Percentiles rank a stretch among this genome's conserved stretches.
Conservation (phyloP, 1,140 invertebrate species). For the Daktulosphaira vitifoliae region DNA sequence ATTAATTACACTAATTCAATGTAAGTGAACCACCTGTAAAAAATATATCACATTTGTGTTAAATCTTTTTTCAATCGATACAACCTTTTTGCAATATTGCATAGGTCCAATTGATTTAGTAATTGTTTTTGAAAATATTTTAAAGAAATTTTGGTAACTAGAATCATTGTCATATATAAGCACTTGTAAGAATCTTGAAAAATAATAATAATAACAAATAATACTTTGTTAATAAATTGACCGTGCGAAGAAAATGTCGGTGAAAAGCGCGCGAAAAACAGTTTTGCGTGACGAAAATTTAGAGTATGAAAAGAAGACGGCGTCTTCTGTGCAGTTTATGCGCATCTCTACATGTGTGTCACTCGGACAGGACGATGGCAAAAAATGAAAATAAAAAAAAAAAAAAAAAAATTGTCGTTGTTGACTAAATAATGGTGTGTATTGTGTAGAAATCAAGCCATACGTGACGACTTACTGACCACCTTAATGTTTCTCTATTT, state of each 20-base stretch:
- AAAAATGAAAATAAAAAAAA: neutral
- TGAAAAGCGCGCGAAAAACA: conserved; percentile 12
- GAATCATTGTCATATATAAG: too few relatives aligned
- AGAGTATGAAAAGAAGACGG: neutral
- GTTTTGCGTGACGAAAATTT: conserved; percentile 1
- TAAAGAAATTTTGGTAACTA: too few relatives aligned
- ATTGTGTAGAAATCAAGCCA: conserved; percentile 1
- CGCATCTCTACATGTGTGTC: conserved; percentile 3
- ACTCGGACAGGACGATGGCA: conserved; percentile 2
- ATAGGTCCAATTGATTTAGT: too few relatives aligned
- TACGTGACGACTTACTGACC: neutral
- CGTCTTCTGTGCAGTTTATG: neutral
- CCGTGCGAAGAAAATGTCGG: neutral
- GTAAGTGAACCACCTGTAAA: too few relatives aligned
- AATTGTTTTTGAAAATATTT: too few relatives aligned
- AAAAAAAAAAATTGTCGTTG: neutral
- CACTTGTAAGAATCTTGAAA: too few relatives aligned
- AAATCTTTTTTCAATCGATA: too few relatives aligned
- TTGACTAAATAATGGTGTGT: neutral
- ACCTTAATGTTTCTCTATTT: neutral
- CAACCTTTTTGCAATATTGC: too few relatives aligned
- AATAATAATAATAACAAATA: too few relatives aligned
- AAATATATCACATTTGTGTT: too few relatives aligned
- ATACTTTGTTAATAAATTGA: too few relatives aligned
- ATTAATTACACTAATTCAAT: too few relatives aligned